Evolutionary conservation across 30 jellyfish, hydroid and myxozoan species (phyloP), one percentile per base, ranked within the genome.

Genomic region (Mastigias papua): DNA sequence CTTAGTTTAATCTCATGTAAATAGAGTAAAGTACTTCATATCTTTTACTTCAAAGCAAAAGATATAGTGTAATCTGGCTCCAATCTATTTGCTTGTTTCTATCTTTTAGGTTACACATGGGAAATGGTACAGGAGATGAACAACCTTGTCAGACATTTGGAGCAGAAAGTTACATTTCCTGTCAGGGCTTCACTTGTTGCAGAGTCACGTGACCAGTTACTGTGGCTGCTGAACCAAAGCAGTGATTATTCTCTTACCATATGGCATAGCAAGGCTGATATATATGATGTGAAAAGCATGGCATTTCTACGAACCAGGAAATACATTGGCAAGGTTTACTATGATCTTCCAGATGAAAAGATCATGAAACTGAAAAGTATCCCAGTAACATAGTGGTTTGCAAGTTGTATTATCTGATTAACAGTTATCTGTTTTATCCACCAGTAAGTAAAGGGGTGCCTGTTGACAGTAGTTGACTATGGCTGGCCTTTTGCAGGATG

Each of bases 91-190:
- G n/a, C n/a, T n/a, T n/a, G n/a, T n/a, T n/a, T n/a, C n/a, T n/a
- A n/a, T n/a, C n/a, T n/a, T n/a, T n/a, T 30, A 71, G 99, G 98
- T 30, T 95, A 95, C 80, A 37, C 97, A 19, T 89, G 98, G 98
- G 80, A 77, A 27, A 82, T 90, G 97, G 99, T 90, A 15, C 49
- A 48, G 25, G 96, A 90, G 25, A 95, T 95, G 98, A 49, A 79
- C 34, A 21, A 32, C 0, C 51, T 81, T 20, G 33, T 89, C 57
- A 80, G 34, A 34, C 35, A 90, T 61, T 74, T 78, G 29, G 35
- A 34, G 25, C 89, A 89, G 15, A 61, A 79, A 20, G 93, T 95
- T 19, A 90, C 99, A 20, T 95, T 95, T 51, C 99, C 99, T 1
- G 91, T 95, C 0, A 92, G 99, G 35, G 99, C 99, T 1, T 95